Percentiles rank a stretch among this genome's conserved stretches.
phyloP scores from a whole-genome alignment of 2,797 vertebrate genomes.

The Rhinophrynus dorsalis region DNA sequence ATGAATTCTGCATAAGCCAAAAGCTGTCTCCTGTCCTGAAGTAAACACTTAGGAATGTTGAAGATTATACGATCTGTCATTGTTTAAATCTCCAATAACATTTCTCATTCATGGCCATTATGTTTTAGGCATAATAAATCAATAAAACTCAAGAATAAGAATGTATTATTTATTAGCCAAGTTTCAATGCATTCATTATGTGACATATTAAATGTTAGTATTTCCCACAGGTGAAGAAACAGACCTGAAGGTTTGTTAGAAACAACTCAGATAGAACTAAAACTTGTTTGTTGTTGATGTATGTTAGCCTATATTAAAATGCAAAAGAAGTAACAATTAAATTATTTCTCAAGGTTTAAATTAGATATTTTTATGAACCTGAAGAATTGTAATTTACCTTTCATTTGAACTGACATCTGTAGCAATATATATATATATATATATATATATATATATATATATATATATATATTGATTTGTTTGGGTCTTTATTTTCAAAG shows the following conservation, averaged over 20 bases:
- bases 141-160: background rate
- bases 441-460: no score
- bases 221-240: conserved; percentile 41
- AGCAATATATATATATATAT: no score
- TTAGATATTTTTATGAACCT: no score
- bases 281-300: conserved; percentile 30
- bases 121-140: conserved; percentile 53
- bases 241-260: conserved; percentile 47
- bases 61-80: background rate
- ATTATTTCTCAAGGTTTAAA: background rate
- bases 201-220: conserved; percentile 46
- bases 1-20: background rate
- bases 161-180: conserved; percentile 53
- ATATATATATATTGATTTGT: no score
- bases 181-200: conserved; percentile 41
- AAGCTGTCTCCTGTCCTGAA: background rate
- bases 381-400: no score
- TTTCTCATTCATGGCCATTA: conserved; percentile 25
- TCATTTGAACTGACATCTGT: no score
- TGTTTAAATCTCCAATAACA: conserved; percentile 9
- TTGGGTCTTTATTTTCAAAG: no score
- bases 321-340: background rate
- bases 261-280: conserved; percentile 18
- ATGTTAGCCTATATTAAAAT: conserved; percentile 4
- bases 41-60: background rate